Evolutionary conservation across 1,140 invertebrate species (phyloP).

Genomic region (Holotrichia oblita): DNA sequence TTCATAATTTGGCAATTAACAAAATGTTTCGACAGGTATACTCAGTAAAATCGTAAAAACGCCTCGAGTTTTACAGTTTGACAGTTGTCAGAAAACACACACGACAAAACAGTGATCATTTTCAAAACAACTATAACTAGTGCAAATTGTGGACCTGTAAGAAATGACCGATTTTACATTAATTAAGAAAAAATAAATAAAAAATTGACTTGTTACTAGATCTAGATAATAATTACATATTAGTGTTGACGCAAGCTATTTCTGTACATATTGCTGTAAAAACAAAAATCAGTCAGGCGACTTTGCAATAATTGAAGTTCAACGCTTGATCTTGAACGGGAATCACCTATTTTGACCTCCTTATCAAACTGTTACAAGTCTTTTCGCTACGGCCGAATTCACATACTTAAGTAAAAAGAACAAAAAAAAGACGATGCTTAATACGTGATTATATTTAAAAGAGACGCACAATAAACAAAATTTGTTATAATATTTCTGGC

Average conservation of each 20-base stretch:
- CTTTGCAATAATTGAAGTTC: constrained; percentile 23
- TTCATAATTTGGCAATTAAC: too few relatives aligned
- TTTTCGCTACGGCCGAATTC: background rate
- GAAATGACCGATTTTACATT: background rate
- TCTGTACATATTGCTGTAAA: background rate
- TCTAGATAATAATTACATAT: background rate
- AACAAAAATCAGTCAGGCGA: constrained; percentile 9
- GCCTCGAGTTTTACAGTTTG: too few relatives aligned
- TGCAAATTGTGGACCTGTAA: too few relatives aligned
- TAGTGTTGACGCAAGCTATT: background rate
- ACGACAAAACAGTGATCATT: too few relatives aligned
- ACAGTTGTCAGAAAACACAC: too few relatives aligned
- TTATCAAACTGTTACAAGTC: background rate
- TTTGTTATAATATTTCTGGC: too few relatives aligned
- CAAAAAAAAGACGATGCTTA: background rate
- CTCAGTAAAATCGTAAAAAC: too few relatives aligned
- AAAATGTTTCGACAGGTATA: too few relatives aligned
- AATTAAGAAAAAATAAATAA: background rate
- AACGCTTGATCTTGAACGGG: constrained; percentile 22
- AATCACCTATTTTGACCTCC: constrained; percentile 31
- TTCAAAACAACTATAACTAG: too few relatives aligned
- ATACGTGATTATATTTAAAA: too few relatives aligned
- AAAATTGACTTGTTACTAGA: background rate
- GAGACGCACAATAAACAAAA: too few relatives aligned
- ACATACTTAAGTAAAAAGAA: background rate